phyloP scores from a whole-genome alignment of 2,113 vertebrate genomes.

The Sciurus niger region DNA sequence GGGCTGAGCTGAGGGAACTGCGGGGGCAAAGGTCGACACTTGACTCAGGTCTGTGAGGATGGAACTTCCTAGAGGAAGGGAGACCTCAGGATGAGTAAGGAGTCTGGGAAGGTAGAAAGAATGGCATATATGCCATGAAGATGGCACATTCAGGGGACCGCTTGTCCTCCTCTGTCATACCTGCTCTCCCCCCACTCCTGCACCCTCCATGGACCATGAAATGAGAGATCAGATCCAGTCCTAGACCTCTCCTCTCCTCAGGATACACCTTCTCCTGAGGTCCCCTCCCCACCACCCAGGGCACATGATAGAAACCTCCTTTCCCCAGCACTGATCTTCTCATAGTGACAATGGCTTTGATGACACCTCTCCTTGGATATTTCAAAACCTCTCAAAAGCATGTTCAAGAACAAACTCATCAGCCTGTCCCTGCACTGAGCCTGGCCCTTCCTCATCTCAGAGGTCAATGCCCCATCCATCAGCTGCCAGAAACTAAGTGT shows the following conservation, averaged over 20 bases:
- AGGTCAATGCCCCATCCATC: neutral
- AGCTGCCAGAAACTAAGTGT: neutral
- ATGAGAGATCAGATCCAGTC: neutral
- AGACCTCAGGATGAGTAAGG: neutral
- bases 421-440: neutral
- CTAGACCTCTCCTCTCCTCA: neutral
- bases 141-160: neutral
- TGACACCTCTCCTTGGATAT: neutral
- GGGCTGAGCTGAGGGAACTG: neutral
- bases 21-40: neutral
- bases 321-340: too few species aligned
- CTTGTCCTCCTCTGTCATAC: neutral
- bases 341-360: neutral
- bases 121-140: neutral
- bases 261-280: neutral
- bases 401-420: neutral
- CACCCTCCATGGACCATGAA: neutral
- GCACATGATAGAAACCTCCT: neutral
- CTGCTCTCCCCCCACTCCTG: too few species aligned
- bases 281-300: neutral
- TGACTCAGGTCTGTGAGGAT: neutral
- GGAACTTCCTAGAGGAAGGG: neutral
- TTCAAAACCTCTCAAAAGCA: neutral
- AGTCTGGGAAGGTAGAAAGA: neutral
- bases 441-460: neutral